A percentile compares a stretch with the other conserved stretches of the same genome.
Conservation (phyloP, 1,140 invertebrate species). For the Euwallacea similis region DNA sequence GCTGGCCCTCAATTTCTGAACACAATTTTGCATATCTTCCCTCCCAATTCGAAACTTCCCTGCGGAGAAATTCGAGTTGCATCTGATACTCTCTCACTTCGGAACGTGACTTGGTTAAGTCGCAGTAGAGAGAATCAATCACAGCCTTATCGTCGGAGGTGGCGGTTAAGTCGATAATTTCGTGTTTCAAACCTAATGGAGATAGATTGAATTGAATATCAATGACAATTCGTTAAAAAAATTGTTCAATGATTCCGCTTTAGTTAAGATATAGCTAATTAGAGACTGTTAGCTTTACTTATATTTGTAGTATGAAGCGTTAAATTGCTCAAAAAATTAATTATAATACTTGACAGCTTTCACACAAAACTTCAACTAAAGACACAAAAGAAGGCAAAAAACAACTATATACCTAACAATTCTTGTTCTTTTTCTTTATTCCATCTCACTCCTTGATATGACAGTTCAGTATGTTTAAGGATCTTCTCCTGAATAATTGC, state of each 20-base stretch:
- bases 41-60: slow-evolving; percentile 23
- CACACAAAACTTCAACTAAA: no score
- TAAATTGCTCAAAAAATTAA: no score
- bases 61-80: slow-evolving; percentile 32
- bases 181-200: slow-evolving; percentile 62
- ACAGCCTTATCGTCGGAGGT: slow-evolving; percentile 65
- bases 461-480: background rate
- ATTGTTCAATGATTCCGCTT: no score
- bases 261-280: background rate
- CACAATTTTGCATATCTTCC: slow-evolving; percentile 3
- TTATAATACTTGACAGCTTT: no score
- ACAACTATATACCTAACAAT: slow-evolving; percentile 45
- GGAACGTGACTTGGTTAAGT: slow-evolving; percentile 44
- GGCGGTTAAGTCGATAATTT: slow-evolving; percentile 66
- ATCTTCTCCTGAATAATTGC: slow-evolving; percentile 47
- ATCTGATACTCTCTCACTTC: slow-evolving; percentile 42
- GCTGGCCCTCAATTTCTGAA: slow-evolving; percentile 2
- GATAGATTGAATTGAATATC: background rate
- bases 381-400: no score
- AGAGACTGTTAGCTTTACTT: no score
- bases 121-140: slow-evolving; percentile 58
- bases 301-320: no score
- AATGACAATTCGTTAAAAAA: background rate
- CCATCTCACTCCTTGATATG: slow-evolving; percentile 25
- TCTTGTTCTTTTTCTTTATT: slow-evolving; percentile 56